Base-by-base conservation (phyloP, 1,140 invertebrate species). In the Physella acuta region DNA sequence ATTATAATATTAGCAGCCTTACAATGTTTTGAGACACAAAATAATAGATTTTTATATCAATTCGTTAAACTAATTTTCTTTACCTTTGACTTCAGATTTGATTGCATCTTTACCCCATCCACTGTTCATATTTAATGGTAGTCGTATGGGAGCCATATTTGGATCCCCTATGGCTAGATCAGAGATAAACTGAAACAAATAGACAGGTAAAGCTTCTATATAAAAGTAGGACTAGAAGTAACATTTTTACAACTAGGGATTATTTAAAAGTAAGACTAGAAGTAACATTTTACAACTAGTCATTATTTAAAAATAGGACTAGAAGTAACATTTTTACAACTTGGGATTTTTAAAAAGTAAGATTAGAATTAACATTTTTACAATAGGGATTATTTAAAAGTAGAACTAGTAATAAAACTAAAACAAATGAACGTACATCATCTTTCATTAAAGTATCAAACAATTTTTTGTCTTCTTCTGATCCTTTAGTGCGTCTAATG, bases 371-470 rank as follows among this genome's bases (percentile, higher is more conserved):
- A n/a, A n/a, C n/a, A n/a, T n/a, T n/a, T n/a, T n/a, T n/a, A n/a
- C n/a, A n/a, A n/a, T 61, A 56, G 8, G 26, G 26, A 28, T 5
- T 14, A 61, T 28, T 51, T 26, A 26, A 31, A 49, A 17, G 49
- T 16, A 64, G 49, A 44, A 24, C 14, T 24, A 51, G 37, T 26
- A 33, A n/a, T 34, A 5, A 16, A 68, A 16, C 34, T 34, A 58
- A 11, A 20, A 53, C 36, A 11, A 31, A n/a, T 8, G 36, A 44
- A 75, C 76, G 61, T 73, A 79, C 77, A 74, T 81, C 77, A 73
- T 81, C 79, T 55, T 73, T 72, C 33, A 81, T 68, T 14, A 81
- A 66, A 39, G 58, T 58, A 62, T 79, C 76, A 14, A 79, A 30
- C 2, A 76, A 53, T 53, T 71, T 70, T 49, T 74, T 78, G n/a